A percentile compares a stretch with the other conserved stretches of the same genome.
These are phyloP conservation scores for Urocyon cinereoargenteus DNA, from an alignment of 2,797 vertebrate species.

Conservation along the genomic window DNA sequence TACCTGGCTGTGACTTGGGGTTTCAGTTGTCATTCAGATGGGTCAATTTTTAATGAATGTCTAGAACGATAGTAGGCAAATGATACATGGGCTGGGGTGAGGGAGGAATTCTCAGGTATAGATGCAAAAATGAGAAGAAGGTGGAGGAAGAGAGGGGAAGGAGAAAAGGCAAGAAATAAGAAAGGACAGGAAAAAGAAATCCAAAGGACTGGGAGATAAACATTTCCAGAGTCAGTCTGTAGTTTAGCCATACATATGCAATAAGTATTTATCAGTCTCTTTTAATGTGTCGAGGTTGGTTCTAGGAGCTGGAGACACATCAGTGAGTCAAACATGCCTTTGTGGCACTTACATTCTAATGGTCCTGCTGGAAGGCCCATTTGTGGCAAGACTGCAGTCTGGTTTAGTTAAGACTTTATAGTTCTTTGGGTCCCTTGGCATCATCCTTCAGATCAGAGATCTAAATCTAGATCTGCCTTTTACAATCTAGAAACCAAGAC, in stretches of 20 bases:
- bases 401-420: background rate
- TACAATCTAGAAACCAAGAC: background rate
- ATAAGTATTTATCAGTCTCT: background rate
- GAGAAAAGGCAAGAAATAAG: background rate
- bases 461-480: background rate
- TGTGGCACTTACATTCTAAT: background rate
- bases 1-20: background rate
- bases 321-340: background rate
- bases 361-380: background rate
- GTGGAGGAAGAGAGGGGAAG: background rate
- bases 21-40: background rate
- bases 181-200: background rate
- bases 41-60: background rate
- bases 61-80: background rate
- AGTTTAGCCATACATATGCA: background rate
- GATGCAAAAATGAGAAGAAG: background rate
- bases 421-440: background rate
- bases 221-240: background rate
- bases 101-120: background rate
- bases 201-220: background rate
- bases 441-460: background rate
- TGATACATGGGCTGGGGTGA: background rate
- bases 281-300: background rate
- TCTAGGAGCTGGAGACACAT: background rate
- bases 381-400: background rate